Evolutionary conservation across 2,888 invertebrate genomes (phyloP).

Genomic region (Halictus quadricinctus): DNA sequence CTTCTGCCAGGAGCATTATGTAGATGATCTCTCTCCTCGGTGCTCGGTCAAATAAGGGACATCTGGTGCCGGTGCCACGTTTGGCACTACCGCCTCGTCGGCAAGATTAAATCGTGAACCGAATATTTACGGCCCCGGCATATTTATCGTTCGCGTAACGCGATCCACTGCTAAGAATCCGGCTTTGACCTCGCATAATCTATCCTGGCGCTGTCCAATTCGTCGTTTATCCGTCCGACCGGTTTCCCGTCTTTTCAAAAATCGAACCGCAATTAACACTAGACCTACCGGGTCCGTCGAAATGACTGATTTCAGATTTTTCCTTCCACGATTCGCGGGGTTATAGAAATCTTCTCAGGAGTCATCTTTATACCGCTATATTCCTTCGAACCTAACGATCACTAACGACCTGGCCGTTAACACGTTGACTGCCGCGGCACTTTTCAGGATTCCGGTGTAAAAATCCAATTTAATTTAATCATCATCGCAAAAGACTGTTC

Average conservation of each 20-base stretch:
- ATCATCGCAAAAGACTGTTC: too few species aligned
- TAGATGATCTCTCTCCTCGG: slow-evolving; percentile 53
- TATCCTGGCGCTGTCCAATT: neutral
- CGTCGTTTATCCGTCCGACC: neutral
- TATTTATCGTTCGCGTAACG: slow-evolving; percentile 51
- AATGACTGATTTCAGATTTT: too few species aligned
- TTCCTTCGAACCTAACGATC: too few species aligned
- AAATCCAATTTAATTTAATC: too few species aligned
- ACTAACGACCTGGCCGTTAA: too few species aligned
- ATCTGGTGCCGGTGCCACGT: slow-evolving; percentile 46
- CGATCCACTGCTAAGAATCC: slow-evolving; percentile 25
- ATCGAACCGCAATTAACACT: too few species aligned
- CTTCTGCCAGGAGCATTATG: slow-evolving; percentile 56
- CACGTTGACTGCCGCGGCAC: too few species aligned
- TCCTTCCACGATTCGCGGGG: too few species aligned
- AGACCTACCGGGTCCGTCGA: too few species aligned
- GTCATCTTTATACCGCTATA: too few species aligned
- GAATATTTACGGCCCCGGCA: slow-evolving; percentile 72
- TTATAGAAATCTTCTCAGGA: too few species aligned
- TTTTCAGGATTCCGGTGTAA: too few species aligned
- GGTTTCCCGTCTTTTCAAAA: neutral
- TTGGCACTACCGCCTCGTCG: slow-evolving; percentile 50
- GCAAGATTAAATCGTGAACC: slow-evolving; percentile 76
- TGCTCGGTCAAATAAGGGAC: slow-evolving; percentile 57
- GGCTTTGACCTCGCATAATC: neutral